Evolutionary conservation across 2,888 invertebrate genomes (phyloP), one percentile per base, ranked within the genome.

Genomic region (Orgyia antiqua): DNA sequence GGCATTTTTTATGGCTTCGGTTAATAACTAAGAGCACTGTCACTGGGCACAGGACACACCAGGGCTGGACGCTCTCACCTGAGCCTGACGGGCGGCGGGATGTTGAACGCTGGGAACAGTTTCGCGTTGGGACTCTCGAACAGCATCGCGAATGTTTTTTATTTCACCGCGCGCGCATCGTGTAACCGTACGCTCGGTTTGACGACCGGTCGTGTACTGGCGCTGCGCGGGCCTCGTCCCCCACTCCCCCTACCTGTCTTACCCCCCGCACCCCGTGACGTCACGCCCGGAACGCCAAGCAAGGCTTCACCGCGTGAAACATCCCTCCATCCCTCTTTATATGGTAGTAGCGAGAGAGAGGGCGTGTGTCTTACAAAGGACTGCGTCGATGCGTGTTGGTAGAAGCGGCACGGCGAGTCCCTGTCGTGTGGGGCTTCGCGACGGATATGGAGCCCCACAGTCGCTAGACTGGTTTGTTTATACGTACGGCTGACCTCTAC

Each of bases 41-140:
- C 71, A 71, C 72, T 66, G 47, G 40, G 45, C 54, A 55, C 49
- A 35, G 23, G 17, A 11, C 25, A n/a, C 27, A 17, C 12, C 28
- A 19, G 17, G 12, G 21, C 21, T 11, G 19, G 10, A 42, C 51
- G 36, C 46, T 58, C 80, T 80, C 73, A 87, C 87, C 87, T 87
- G 70, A 87, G 77, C 70, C 87, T 73, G 41, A 91, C 88, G 52
- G 92, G 92, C 69, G 92, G 92, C 62, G 92, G 92, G 70, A 92
- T 90, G 77, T 89, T 90, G 78, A 91, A 92, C 58, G 86, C 84
- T 58, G 91, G 89, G 74, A 88, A 90, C 73, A 90, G 88, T 80
- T 92, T 88, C 77, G 91, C 91, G 67, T 89, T 89, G 67, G 91
- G 91, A 87, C 89, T 91, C 80, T 92, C 92, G 76, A 92, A 92